Percentiles rank a stretch among this genome's conserved stretches.
Conservation (phyloP, 2,113 vertebrate species). For the Ceratotherium simum region DNA sequence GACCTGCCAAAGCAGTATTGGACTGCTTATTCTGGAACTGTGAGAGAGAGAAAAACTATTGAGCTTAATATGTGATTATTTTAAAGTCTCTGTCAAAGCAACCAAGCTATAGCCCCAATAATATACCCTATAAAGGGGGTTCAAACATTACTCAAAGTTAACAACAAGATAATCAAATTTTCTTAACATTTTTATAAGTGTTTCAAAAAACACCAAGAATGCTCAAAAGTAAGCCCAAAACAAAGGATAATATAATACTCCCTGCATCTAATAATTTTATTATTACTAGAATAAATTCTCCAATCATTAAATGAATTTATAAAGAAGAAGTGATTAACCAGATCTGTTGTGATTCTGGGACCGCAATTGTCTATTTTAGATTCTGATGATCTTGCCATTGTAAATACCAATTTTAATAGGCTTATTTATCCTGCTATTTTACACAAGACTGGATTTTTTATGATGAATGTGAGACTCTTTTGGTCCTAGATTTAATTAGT, state of each 20-base stretch:
- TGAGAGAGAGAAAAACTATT: background rate
- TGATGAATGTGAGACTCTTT: slow-evolving; percentile 25
- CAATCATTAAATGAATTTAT: background rate
- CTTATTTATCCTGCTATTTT: slow-evolving; percentile 44
- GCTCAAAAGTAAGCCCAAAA: background rate
- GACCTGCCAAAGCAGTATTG: background rate
- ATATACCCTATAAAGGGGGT: background rate
- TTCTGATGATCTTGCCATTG: background rate
- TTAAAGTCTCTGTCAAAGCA: background rate
- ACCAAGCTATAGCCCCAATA: background rate
- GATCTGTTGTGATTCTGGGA: background rate
- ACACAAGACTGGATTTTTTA: background rate
- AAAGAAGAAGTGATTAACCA: background rate
- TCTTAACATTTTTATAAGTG: background rate
- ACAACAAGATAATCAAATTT: background rate
- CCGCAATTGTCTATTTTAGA: background rate
- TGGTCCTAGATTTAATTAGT: slow-evolving; percentile 17
- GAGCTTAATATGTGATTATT: background rate
- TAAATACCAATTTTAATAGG: slow-evolving; percentile 61
- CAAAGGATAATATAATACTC: background rate
- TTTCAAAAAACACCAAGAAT: background rate
- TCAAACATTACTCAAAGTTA: background rate
- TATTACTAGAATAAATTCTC: background rate
- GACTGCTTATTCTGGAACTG: background rate
- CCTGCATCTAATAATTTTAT: background rate